These are phyloP conservation scores for Portunus trituberculatus DNA, from an alignment of 1,140 invertebrate genomes.

Conservation along the genomic window DNA sequence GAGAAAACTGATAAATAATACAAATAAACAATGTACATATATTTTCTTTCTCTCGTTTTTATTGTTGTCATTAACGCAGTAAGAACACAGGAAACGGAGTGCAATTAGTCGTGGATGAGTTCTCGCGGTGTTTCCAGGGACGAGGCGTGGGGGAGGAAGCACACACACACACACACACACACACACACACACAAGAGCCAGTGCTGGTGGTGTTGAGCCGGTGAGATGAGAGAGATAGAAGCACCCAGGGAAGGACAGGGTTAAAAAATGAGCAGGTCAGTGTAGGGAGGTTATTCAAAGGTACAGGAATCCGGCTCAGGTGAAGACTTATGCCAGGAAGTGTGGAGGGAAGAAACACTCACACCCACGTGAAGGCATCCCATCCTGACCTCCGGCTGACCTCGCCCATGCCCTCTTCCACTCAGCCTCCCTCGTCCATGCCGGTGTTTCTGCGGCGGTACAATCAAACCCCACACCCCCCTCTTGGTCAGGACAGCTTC, in stretches of 20 bases:
- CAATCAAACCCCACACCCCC: neutral
- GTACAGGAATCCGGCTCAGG: too few relatives aligned
- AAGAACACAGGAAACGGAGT: neutral
- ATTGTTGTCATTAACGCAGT: neutral
- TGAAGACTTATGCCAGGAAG: neutral
- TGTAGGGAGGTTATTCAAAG: neutral
- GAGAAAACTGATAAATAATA: neutral
- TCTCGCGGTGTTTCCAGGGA: neutral
- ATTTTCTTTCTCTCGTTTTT: neutral
- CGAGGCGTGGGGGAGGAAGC: conserved; percentile 4
- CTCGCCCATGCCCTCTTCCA: neutral
- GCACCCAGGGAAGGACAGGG: neutral
- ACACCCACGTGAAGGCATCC: neutral
- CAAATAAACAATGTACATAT: neutral
- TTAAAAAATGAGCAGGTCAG: neutral
- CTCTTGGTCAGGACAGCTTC: conserved; percentile 4
- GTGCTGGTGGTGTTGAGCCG: neutral
- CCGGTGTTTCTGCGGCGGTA: neutral
- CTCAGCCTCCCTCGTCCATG: neutral
- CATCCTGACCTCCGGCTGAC: neutral
- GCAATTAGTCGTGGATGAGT: conserved; percentile 6
- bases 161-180: neutral
- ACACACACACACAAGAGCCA: neutral
- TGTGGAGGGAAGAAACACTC: neutral
- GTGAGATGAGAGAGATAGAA: neutral